Evolutionary conservation across 2,888 invertebrate genomes (phyloP).

Genomic region (Aphidoletes aphidimyza): DNA sequence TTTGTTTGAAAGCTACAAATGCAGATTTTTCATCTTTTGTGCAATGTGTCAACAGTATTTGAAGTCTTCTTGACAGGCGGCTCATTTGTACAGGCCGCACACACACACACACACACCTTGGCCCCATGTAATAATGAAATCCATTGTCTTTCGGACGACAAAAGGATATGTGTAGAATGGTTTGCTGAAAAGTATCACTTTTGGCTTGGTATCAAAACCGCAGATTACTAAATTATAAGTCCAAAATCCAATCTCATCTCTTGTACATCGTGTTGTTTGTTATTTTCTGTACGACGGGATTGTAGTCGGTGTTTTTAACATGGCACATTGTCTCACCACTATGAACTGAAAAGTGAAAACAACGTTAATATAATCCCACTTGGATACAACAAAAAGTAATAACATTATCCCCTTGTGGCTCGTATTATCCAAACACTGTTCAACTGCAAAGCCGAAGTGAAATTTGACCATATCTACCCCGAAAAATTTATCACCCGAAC

Average conservation of each 20-base stretch:
- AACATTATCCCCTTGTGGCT: conserved; percentile 19
- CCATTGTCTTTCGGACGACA: no score
- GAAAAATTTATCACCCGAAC: background rate
- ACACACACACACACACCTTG: no score
- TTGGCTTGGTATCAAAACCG: background rate
- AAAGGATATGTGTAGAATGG: background rate
- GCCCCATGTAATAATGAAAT: no score
- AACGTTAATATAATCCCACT: conserved; percentile 6
- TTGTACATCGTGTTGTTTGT: no score
- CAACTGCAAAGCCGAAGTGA: background rate
- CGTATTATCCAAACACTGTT: background rate
- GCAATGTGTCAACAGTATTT: no score
- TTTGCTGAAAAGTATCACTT: no score
- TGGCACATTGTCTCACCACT: background rate
- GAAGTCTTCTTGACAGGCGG: no score
- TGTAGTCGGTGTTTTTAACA: background rate
- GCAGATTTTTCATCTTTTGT: no score
- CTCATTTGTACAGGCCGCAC: no score
- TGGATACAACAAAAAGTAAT: conserved; percentile 4
- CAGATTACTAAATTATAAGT: conserved; percentile 15
- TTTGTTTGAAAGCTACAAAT: no score
- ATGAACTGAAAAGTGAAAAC: conserved; percentile 19
- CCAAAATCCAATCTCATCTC: background rate
- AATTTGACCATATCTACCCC: no score
- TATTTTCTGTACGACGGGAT: no score